Evolutionary conservation across 30 jellyfish, hydroid and myxozoan species (phyloP), one percentile per base, ranked within the genome.

Genomic region (Cassiopea andromeda): DNA sequence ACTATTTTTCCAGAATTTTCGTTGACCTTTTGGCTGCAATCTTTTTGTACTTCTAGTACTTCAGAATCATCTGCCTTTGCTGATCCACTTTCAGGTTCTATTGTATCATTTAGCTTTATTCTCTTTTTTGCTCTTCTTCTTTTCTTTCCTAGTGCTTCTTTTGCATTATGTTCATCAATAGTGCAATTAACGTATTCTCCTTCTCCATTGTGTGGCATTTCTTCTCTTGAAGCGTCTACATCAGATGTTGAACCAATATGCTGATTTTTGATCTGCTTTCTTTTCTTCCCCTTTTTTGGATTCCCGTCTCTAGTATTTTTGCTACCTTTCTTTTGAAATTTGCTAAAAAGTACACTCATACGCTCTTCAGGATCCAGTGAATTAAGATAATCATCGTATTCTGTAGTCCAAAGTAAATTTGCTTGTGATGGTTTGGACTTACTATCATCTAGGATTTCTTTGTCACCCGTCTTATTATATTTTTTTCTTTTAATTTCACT

Each of bases 361-460:
- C 86, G 16, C 2, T 77, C 86, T 2, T 1, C 48, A 6, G 86
- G 86, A 16, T 48, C 50, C 27, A 70, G 50, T 70, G 79, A n/a
- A 70, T 70, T 43, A 9, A 70, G 54, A 19, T 70, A 70, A 70
- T 43, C 54, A 54, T 70, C 49, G 15, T 43, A 7, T 9, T 70
- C 49, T 17, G 66, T 76, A 6, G 4, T 60, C 44, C 60, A 19
- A 16, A 8, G 73, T 9, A 17, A 64, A 2, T 27, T 14, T 17
- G 6, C 0, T 64, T 7, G 19, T 10, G 2, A 3, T 18, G 54
- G 46, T 2, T 70, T 17, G 1, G 18, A 2, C 1, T 27, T 19
- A 6, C 7, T 27, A 0, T 70, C 54, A 17, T 8, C 15, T 19
- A 4, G 76, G n/a, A 70, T 19, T 9, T 70, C 54, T 1, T 12